phyloP scores from a whole-genome alignment of 2,888 invertebrate genomes.

The Drosophila austrosaltans region DNA sequence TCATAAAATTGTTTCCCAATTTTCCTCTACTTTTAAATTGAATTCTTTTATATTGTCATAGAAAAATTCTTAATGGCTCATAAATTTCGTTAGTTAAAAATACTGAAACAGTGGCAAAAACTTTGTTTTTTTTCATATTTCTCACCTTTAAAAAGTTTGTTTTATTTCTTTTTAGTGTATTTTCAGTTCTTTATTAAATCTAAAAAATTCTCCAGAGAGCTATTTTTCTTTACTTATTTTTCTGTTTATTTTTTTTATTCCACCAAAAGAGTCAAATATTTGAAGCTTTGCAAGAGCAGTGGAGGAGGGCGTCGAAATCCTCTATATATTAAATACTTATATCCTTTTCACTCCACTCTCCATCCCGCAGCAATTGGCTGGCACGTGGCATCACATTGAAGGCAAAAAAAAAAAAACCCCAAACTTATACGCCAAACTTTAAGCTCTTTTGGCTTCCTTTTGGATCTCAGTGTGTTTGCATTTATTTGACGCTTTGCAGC shows the following conservation, averaged over 20 bases:
- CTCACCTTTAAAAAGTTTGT: background rate
- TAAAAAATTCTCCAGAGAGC: background rate
- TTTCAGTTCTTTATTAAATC: background rate
- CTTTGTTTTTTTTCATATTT: too few species aligned
- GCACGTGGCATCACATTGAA: constrained; percentile 38
- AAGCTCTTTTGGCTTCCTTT: constrained; percentile 27
- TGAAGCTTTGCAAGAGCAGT: background rate
- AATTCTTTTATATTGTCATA: too few species aligned
- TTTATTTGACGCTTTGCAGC: constrained; percentile 67
- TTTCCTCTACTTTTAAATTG: too few species aligned
- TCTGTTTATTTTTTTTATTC: background rate
- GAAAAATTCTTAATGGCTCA: too few species aligned
- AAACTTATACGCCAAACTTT: constrained; percentile 57
- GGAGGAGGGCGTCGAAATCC: background rate
- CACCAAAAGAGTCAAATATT: background rate
- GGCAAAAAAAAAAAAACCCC: constrained; percentile 44
- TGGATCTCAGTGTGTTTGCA: constrained; percentile 38
- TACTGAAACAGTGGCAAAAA: too few species aligned
- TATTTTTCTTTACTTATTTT: constrained; percentile 4
- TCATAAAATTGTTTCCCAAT: too few species aligned
- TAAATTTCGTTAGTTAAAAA: too few species aligned
- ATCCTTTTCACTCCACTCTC: background rate
- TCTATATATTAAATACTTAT: constrained; percentile 8
- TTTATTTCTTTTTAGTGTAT: background rate
- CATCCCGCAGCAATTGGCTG: constrained; percentile 19